These are phyloP conservation scores for Acanthiza pusilla DNA, from an alignment of 2,797 vertebrate species.

Conservation along the genomic window DNA sequence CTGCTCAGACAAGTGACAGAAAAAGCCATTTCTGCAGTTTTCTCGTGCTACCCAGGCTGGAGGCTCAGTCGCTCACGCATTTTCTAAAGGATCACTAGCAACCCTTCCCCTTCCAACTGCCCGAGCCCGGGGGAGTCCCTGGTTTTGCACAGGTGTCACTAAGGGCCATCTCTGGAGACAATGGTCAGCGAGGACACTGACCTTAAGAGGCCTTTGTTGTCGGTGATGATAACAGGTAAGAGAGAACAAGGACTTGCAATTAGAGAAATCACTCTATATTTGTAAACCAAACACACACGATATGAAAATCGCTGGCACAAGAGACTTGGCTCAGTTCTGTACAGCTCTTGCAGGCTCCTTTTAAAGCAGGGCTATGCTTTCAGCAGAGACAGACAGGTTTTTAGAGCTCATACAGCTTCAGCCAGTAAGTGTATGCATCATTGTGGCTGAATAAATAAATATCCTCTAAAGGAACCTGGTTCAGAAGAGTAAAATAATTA, in stretches of 20 bases:
- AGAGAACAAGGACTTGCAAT: not conserved
- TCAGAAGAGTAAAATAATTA: conserved; percentile 67
- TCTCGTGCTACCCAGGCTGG: not conserved
- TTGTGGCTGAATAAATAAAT: conserved; percentile 65
- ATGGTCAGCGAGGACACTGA: not conserved
- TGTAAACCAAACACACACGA: not conserved
- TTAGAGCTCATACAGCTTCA: conserved; percentile 22
- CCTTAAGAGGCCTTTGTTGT: not conserved
- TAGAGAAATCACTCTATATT: not conserved
- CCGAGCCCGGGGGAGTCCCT: not conserved
- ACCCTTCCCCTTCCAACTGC: not conserved
- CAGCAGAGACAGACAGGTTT: conserved; percentile 1
- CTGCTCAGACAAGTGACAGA: not conserved
- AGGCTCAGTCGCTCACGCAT: accelerated
- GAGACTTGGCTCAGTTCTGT: not conserved
- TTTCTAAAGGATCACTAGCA: not conserved
- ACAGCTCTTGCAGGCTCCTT: not conserved
- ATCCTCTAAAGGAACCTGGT: conserved; percentile 35
- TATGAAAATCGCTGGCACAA: not conserved
- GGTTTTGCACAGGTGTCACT: not conserved
- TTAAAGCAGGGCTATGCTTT: conserved; percentile 14
- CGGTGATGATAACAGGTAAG: not conserved
- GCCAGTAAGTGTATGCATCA: conserved; percentile 31
- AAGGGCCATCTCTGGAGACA: not conserved
- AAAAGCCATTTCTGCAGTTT: not conserved